Percentiles rank a stretch among this genome's conserved stretches.
Evolutionary conservation across 2,888 invertebrate species (phyloP).

Genomic region (Sminthurides aquaticus): DNA sequence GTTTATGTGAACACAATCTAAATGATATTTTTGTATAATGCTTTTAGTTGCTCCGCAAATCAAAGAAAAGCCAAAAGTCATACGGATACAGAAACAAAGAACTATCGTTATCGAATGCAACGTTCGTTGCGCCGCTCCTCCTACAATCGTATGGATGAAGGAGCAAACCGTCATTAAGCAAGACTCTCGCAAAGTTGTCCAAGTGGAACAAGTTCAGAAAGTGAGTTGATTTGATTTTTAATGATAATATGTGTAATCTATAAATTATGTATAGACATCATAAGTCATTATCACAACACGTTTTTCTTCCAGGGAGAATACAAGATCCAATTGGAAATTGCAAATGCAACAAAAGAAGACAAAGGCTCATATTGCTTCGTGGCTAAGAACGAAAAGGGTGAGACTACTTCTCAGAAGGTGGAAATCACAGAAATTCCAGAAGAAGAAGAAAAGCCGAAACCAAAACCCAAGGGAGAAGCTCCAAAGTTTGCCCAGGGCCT

Average conservation of each 20-base stretch:
- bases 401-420: constrained; percentile 79
- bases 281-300: too few species aligned
- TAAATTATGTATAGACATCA: too few species aligned
- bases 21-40: constrained; percentile 11
- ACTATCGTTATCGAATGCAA: constrained; percentile 88
- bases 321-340: constrained; percentile 80
- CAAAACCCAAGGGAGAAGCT: constrained; percentile 58
- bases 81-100: constrained; percentile 84
- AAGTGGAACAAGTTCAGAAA: constrained; percentile 70
- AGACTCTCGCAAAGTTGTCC: constrained; percentile 66
- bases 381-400: constrained; percentile 87
- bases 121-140: constrained; percentile 86
- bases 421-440: constrained; percentile 76
- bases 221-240: constrained; percentile 49
- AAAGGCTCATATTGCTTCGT: constrained; percentile 84
- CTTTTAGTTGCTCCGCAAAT: constrained; percentile 78
- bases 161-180: constrained; percentile 70
- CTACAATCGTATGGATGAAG: constrained; percentile 88
- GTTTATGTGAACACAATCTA: neutral
- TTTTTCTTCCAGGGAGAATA: constrained; percentile 90
- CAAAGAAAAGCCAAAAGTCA: constrained; percentile 83
- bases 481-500: constrained; percentile 72
- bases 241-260: too few species aligned
- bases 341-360: constrained; percentile 68
- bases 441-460: constrained; percentile 54